Base-by-base conservation (phyloP, 92 coral and sea anemone genomes). In the Metridium senile region DNA sequence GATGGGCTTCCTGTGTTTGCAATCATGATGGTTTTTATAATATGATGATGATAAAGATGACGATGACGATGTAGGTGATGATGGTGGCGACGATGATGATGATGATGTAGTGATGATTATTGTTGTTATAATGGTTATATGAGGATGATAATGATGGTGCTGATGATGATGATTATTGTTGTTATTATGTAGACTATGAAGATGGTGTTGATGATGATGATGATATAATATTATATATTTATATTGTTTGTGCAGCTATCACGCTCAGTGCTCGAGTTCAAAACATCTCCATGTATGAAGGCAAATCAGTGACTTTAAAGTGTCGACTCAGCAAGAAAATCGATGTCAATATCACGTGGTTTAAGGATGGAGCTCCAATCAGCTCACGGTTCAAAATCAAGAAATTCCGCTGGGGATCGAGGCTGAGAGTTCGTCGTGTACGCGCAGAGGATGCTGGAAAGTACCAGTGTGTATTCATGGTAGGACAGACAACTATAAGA, bases 341-440 rank as follows among this genome's bases (percentile, higher is more conserved):
- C 33, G 78, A 62, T 53, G 72, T 75, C 49, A 90, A 81, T 33
- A 84, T 96, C 85, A 89, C 97, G 70, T 96, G 99, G 99, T 77
- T 43, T 58, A 96, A 96, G 76, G 96, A 93, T 66, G 92, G 90
- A 1, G 53, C 26, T 31, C 76, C 78, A 16, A 90, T 96, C 65
- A 77, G 70, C 39, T 72, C 70, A 17, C 82, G 80, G 9, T 84
- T 83, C 70, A 81, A 80, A 33, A 68, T 64, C 70, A 87, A 78
- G 86, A 85, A 87, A 10, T 83, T 61, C 76, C 78, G 52, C 46
- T 91, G 97, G 97, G 97, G 97, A 29, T 93, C 99, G 20, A 72
- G 97, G 79, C 76, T 96, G 33, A 89, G 82, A 62, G 91, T 96
- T 58, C 90, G 97, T 25, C 90, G 87, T 22, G 80, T 90, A 11